Evolutionary conservation across 2,113 vertebrate genomes (phyloP).

Genomic region (Phycodurus eques): DNA sequence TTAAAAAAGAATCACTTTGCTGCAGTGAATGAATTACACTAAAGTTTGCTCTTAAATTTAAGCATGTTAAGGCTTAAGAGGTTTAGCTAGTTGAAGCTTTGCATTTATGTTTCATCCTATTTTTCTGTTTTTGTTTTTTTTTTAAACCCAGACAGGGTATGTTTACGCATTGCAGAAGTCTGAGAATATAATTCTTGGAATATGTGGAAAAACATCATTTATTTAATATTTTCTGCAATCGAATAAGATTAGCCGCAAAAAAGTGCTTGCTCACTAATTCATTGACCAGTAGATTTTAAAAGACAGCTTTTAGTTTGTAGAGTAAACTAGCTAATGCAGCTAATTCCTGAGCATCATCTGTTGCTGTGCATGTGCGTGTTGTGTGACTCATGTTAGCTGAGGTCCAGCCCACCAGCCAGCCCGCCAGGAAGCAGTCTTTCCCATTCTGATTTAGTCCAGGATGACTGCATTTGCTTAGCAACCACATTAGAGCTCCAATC

Average conservation of each 20-base stretch:
- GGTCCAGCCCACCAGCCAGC: constrained; percentile 42
- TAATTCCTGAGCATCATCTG: constrained; percentile 3
- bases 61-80: not conserved
- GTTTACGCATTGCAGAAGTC: not conserved
- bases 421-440: constrained; percentile 59
- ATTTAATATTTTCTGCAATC: not conserved
- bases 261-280: not conserved
- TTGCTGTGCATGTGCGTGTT: constrained; percentile 17
- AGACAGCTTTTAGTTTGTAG: not conserved
- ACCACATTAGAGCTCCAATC: constrained; percentile 69
- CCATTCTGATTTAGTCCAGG: constrained; percentile 60
- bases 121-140: not conserved
- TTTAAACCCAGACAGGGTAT: not conserved
- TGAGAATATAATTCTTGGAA: not conserved
- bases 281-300: not conserved
- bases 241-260: not conserved
- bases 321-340: not conserved
- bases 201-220: not conserved
- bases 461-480: constrained; percentile 72
- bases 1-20: not conserved
- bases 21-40: not conserved
- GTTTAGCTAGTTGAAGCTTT: not conserved
- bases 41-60: not conserved
- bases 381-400: constrained; percentile 8
- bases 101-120: not conserved